These are phyloP conservation scores for Synanthedon andrenaeformis DNA, from an alignment of 2,888 invertebrate species.

Conservation along the genomic window DNA sequence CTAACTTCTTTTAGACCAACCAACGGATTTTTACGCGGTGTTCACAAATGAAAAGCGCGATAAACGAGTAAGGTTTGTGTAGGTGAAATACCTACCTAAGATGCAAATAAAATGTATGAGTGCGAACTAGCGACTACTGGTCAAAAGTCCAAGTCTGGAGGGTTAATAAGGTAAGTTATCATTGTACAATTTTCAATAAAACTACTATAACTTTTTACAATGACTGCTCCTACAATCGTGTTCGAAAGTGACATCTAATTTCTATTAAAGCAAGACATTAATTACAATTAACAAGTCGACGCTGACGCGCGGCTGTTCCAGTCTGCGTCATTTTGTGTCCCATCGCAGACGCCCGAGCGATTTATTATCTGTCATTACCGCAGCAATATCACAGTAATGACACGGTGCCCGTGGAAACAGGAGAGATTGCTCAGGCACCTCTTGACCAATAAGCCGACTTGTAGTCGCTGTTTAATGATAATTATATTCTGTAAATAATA, in stretches of 20 bases:
- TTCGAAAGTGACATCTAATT: too few relatives aligned
- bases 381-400: constrained; percentile 49
- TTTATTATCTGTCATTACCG: constrained; percentile 46
- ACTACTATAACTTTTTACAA: too few relatives aligned
- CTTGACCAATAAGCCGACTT: constrained; percentile 20
- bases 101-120: too few relatives aligned
- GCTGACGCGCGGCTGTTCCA: constrained; percentile 9
- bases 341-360: constrained; percentile 22
- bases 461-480: background rate
- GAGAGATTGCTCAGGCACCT: constrained; percentile 28
- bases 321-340: constrained; percentile 18
- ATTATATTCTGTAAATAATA: background rate
- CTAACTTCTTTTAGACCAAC: too few relatives aligned
- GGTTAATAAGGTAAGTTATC: too few relatives aligned
- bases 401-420: constrained; percentile 27
- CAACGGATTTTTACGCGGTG: too few relatives aligned
- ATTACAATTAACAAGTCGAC: background rate
- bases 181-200: too few relatives aligned
- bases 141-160: too few relatives aligned
- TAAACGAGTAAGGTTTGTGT: too few relatives aligned
- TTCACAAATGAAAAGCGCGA: too few relatives aligned
- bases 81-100: too few relatives aligned
- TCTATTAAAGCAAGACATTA: background rate
- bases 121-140: too few relatives aligned
- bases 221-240: background rate